phyloP scores from a whole-genome alignment of 2,888 invertebrate species.

The Agriopis marginaria region DNA sequence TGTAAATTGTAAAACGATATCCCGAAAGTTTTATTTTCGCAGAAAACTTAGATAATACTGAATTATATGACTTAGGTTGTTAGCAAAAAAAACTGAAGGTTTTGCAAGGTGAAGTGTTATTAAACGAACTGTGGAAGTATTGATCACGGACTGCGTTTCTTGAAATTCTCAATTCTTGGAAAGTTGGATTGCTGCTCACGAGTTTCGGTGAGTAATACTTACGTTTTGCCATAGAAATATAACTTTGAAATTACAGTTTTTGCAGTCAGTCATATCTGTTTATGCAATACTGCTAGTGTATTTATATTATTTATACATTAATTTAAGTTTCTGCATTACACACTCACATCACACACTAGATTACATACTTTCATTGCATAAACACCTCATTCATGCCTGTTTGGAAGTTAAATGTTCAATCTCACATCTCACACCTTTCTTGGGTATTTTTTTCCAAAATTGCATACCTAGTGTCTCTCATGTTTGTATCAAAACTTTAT shows the following conservation, averaged over 20 bases:
- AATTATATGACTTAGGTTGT: slow-evolving; percentile 33
- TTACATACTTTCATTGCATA: neutral
- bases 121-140: slow-evolving; percentile 62
- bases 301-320: neutral
- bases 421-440: neutral
- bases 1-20: slow-evolving; percentile 32
- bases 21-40: slow-evolving; percentile 49
- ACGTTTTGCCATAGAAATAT: slow-evolving; percentile 41
- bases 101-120: slow-evolving; percentile 61
- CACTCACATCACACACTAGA: neutral
- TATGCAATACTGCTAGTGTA: neutral
- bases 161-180: slow-evolving; percentile 73
- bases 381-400: neutral
- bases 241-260: neutral
- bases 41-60: slow-evolving; percentile 29
- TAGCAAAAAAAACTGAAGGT: slow-evolving; percentile 26
- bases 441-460: neutral
- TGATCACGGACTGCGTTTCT: slow-evolving; percentile 55
- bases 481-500: too few relatives aligned
- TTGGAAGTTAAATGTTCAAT: neutral
- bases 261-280: neutral
- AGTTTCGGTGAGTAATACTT: slow-evolving; percentile 76
- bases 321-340: neutral
- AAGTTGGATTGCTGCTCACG: slow-evolving; percentile 77
- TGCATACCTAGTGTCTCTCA: too few relatives aligned